Evolutionary conservation across 2,797 vertebrate genomes (phyloP), one percentile per base, ranked within the genome.

Genomic region (Mormyrus proboscirostris): DNA sequence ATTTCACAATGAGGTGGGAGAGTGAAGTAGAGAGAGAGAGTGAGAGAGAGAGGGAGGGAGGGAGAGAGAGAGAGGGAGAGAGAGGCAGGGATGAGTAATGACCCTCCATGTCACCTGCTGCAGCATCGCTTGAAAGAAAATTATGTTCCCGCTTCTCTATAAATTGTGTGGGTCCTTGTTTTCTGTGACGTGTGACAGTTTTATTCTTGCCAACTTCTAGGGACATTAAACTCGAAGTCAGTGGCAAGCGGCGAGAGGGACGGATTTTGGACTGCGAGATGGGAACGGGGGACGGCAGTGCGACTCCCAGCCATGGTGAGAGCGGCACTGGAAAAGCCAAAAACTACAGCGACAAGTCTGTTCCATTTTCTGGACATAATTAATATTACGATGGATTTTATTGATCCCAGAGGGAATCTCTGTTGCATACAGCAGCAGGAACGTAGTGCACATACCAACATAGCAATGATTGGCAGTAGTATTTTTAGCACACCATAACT

Each of bases 41-140:
- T 3, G 47, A 50, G 57, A 14, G 69, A n/a, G 51, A 69, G 84
- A 44, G 79, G 2, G 47, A 50, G 57, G 9, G 29, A 8, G 59
- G 2, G 57, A 59, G 22, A 62, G 59, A 25, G 22, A 25, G 59
- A 25, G 2, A 0, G n/a, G 19, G 38, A 51, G 86, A 33, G 50
- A 73, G 85, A 47, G 88, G 73, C 38, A 88, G 89, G 83, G 53
- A 90, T 92, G 91, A 93, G 91, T 91, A 92, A 92, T 91, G 89
- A 88, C 76, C 89, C 87, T 89, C 85, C 88, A 87, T 91, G 89
- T 89, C 65, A 55, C 89, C 86, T 89, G 50, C 22, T 25, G 88
- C 88, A 88, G 87, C 89, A 59, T 29, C 90, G 89, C 89, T 91
- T 91, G 88, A 92, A 90, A 89, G 65, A 91, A 90, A 90, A 92